phyloP scores from a whole-genome alignment of 2,888 invertebrate species.

The Athrips mouffetella region DNA sequence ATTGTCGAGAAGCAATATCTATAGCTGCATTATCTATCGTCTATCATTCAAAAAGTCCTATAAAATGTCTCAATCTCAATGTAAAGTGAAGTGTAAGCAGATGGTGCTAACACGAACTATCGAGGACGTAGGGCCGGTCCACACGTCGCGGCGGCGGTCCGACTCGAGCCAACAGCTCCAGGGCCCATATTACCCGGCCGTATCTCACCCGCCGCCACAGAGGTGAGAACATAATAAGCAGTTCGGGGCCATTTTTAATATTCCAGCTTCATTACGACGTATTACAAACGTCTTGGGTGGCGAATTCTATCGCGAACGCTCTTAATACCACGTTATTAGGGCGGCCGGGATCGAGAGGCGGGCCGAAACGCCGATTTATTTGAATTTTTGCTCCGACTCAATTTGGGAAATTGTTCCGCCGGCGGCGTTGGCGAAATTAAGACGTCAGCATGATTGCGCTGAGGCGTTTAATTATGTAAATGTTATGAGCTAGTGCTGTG shows the following conservation, averaged over 20 bases:
- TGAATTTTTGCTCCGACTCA: slow-evolving; percentile 77
- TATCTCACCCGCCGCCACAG: slow-evolving; percentile 57
- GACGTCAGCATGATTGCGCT: slow-evolving; percentile 75
- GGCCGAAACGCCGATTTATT: slow-evolving; percentile 69
- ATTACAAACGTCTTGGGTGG: slow-evolving; percentile 78
- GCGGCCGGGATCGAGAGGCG: slow-evolving; percentile 56
- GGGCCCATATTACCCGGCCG: slow-evolving; percentile 69
- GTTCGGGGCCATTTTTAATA: slow-evolving; percentile 76
- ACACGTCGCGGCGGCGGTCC: neutral
- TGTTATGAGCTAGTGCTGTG: slow-evolving; percentile 69
- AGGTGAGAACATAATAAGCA: slow-evolving; percentile 79
- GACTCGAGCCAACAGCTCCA: slow-evolving; percentile 33
- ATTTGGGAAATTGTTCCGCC: slow-evolving; percentile 75
- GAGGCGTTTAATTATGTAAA: slow-evolving; percentile 78
- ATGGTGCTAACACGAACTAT: slow-evolving; percentile 59
- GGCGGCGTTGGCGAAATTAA: slow-evolving; percentile 75
- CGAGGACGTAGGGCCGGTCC: slow-evolving; percentile 23
- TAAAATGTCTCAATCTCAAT: slow-evolving; percentile 12
- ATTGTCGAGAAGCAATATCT: too few species aligned
- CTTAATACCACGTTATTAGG: slow-evolving; percentile 74
- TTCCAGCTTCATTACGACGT: slow-evolving; percentile 76
- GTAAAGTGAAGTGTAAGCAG: slow-evolving; percentile 26
- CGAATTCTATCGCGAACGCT: slow-evolving; percentile 76
- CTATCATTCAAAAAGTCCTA: slow-evolving; percentile 26
- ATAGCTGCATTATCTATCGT: too few species aligned